Base-by-base conservation (phyloP, 1,140 invertebrate genomes). In the Rhopalosiphum maidis region DNA sequence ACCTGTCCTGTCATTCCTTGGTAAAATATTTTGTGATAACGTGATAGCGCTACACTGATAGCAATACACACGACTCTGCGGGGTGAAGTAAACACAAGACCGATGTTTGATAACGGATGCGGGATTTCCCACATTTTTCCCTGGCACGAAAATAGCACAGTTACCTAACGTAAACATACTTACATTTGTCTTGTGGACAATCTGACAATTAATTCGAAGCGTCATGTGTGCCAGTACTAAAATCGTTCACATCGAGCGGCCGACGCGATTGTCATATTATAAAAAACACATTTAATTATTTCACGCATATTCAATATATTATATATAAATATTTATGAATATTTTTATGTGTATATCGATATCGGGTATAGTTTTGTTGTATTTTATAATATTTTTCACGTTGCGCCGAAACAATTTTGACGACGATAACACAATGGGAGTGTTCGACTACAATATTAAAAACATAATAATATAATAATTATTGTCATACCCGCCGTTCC, bases 81-180 rank as follows among this genome's bases (percentile, higher is more conserved):
- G 18, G 48, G 15, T 18, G 15, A 51, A 51, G 15, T 51, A 18
- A 51, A 18, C 48, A 51, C 15, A 51, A 51, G 2, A 85, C 23
- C 22, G 18, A 15, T 46, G 23, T 30, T 0, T n/a, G 85, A 48
- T 86, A 86, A 86, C 30, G 15, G 25, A n/a, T 77, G 30, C 5
- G 30, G 83, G 85, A 46, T 86, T 86, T 86, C 85, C 85, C 83
- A 85, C 37, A 86, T n/a, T 30, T 43, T 86, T 46, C 41, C 85
- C 85, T 30, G 43, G 25, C 41, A 25, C 18, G 5, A 48, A 86
- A 46, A 86, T 86, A 86, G 41, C 85, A 86, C 6, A 11, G 1
- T 86, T 86, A 77, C 15, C 30, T 30, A 86, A 86, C 43, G 37
- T 86, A 43, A 86, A 77, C 60, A 68, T 68, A 68, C 30, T n/a